Percentiles rank a stretch among this genome's conserved stretches.
phyloP scores from a whole-genome alignment of 1,140 invertebrate genomes.

The Papilio machaon region DNA sequence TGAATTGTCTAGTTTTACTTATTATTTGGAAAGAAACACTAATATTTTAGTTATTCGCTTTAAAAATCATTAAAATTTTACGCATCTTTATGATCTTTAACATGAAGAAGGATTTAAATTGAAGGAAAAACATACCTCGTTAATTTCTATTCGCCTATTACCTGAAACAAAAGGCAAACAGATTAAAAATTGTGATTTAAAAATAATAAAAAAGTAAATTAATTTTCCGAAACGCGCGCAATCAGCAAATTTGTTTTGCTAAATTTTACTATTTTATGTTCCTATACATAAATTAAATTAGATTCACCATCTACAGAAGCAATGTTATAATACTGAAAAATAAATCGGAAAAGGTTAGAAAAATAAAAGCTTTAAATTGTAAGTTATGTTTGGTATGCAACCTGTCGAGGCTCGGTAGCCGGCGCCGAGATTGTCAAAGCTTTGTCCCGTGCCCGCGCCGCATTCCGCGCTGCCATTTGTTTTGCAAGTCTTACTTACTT shows the following conservation, averaged over 20 bases:
- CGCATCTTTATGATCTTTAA: no score
- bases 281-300: no score
- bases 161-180: neutral
- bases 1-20: no score
- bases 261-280: no score
- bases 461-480: constrained; percentile 63
- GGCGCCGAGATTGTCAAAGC: constrained; percentile 60
- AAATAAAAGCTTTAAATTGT: constrained; percentile 52
- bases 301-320: neutral
- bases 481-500: constrained; percentile 62
- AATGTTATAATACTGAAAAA: neutral
- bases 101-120: no score
- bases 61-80: no score
- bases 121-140: neutral
- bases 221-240: neutral
- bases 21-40: no score
- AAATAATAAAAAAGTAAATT: neutral
- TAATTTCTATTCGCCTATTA: neutral
- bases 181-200: neutral
- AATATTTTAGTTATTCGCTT: no score
- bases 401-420: constrained; percentile 48
- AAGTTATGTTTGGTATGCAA: constrained; percentile 56
- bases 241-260: no score
- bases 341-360: neutral
- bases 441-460: constrained; percentile 57